Percentiles rank a stretch among this genome's conserved stretches.
These are phyloP conservation scores for Dyspetes luteomarginatus DNA, from an alignment of 2,888 invertebrate species.

Conservation along the genomic window DNA sequence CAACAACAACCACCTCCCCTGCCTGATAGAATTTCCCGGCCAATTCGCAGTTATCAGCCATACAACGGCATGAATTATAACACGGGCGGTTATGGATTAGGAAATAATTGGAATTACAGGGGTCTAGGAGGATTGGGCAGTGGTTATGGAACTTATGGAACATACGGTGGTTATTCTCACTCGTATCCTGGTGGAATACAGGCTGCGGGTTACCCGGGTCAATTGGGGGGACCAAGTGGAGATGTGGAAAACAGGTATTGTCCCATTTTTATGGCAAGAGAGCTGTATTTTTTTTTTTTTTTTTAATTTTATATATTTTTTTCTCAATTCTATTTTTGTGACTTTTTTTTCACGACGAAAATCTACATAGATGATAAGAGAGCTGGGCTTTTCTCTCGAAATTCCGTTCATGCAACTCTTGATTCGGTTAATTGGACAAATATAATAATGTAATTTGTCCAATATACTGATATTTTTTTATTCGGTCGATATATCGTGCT, in stretches of 20 bases:
- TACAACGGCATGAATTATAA: constrained; percentile 69
- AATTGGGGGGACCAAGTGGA: constrained; percentile 78
- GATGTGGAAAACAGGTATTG: constrained; percentile 87
- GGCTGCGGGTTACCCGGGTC: constrained; percentile 70
- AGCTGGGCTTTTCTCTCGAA: too few species aligned
- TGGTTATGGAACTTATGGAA: constrained; percentile 76
- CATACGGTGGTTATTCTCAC: constrained; percentile 81
- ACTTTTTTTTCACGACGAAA: too few species aligned
- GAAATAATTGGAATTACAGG: constrained; percentile 69
- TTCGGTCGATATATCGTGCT: too few species aligned
- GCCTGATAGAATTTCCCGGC: constrained; percentile 75
- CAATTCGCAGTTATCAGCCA: constrained; percentile 68
- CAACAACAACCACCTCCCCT: constrained; percentile 74
- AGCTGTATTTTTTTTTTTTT: too few species aligned
- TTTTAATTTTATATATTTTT: too few species aligned
- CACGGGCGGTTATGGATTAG: constrained; percentile 59
- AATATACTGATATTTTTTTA: too few species aligned
- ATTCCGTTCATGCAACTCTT: too few species aligned
- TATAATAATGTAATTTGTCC: too few species aligned
- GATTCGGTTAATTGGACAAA: too few species aligned
- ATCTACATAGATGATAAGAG: too few species aligned
- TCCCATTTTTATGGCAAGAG: constrained; percentile 11
- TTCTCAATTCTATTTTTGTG: too few species aligned
- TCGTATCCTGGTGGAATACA: constrained; percentile 82
- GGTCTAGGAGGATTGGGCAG: constrained; percentile 66